phyloP scores from a whole-genome alignment of 2,888 invertebrate genomes.

The Noctua pronuba region DNA sequence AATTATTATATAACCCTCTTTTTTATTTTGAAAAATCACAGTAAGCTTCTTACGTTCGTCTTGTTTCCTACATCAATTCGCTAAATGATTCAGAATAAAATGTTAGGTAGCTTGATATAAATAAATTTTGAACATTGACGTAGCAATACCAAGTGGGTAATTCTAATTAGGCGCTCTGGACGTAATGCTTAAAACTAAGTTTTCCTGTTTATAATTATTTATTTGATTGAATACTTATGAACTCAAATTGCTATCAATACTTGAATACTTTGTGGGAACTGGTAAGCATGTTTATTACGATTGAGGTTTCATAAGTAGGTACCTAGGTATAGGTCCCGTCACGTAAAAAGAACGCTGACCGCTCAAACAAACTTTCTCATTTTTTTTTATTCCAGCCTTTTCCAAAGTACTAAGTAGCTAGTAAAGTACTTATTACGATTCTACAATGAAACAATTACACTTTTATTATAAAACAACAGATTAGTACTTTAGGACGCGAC shows the following conservation, averaged over 20 bases:
- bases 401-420: too few relatives aligned
- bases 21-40: background rate
- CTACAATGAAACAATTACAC: too few relatives aligned
- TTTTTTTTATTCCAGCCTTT: too few relatives aligned
- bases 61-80: background rate
- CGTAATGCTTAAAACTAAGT: background rate
- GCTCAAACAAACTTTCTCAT: too few relatives aligned
- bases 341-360: too few relatives aligned
- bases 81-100: background rate
- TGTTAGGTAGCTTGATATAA: background rate
- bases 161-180: background rate
- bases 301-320: background rate
- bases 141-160: background rate
- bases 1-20: background rate
- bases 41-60: background rate
- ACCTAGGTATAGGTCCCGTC: too few relatives aligned
- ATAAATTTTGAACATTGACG: background rate
- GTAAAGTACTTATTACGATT: too few relatives aligned
- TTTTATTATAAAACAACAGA: too few relatives aligned
- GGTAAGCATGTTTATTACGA: background rate
- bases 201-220: conserved; percentile 7
- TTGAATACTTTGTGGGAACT: background rate
- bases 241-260: background rate
- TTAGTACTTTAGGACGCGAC: too few relatives aligned
- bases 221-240: background rate